Evolutionary conservation across 37 sponge, comb jelly and placozoan species (phyloP), one percentile per base, ranked within the genome.

Genomic region (Cladorhizidae sp.): DNA sequence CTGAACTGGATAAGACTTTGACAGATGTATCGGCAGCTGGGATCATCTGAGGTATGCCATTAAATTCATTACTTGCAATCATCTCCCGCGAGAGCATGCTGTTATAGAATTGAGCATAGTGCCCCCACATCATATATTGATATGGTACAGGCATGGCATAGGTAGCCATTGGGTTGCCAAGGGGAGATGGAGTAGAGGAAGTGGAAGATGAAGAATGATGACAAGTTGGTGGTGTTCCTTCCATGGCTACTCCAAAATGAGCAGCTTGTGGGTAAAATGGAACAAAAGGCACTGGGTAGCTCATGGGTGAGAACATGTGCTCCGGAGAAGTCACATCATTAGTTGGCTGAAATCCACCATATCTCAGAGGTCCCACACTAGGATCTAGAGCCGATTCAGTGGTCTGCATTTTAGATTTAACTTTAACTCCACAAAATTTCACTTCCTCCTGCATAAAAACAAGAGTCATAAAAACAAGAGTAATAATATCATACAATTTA

Each of bases 71-170:
- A 35, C 36, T 11, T 32, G 33, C 67, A 65, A 5, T 3, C 5
- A 58, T 25, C 23, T 21, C 6, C 12, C 35, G 33, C 9, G 31
- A 17, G 36, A 2, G 33, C 17, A 28, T 65, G 25, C 20, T 31
- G 35, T 33, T 33, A 31, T 65, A 65, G 12, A 65, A 17, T 7
- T 65, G 67, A 65, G 67, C 33, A 31, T 65, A 65, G 3, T 59
- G 61, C 3, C 18, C 12, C 28, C 61, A 23, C n/a, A 28, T 28
- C 36, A 65, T 65, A 32, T 65, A 65, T 32, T 65, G 67, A 11
- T 31, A 31, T 65, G 67, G 67, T 25, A 65, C 2, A 65, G 67
- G 67, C 31, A 29, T 65, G 67, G 67, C 67, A 65, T 65, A 65
- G 17, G 8, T 9, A 12, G 49, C 49, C 9, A 45, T 45, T 45